Percentiles rank a stretch among this genome's conserved stretches.
Evolutionary conservation across 2,888 invertebrate species (phyloP).

Genomic region (Xylophagus ater): DNA sequence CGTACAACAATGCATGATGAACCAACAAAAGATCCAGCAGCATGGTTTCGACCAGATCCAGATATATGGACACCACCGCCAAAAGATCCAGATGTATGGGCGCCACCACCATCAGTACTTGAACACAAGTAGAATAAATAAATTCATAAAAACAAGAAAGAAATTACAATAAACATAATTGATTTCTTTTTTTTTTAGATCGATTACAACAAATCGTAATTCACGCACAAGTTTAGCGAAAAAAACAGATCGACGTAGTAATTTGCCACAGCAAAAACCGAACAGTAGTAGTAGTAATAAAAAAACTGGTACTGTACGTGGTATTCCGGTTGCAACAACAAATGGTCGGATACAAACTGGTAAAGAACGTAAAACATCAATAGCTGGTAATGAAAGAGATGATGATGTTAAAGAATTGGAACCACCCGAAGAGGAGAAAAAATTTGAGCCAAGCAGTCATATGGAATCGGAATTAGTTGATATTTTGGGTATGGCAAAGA

Average conservation of each 20-base stretch:
- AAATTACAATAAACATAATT: too few relatives aligned
- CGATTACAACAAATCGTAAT: slow-evolving; percentile 28
- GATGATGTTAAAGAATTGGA: slow-evolving; percentile 52
- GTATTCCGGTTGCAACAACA: slow-evolving; percentile 15
- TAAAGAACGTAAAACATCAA: slow-evolving; percentile 8
- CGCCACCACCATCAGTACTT: too few relatives aligned
- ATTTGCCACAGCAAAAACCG: slow-evolving; percentile 29
- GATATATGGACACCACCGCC: slow-evolving; percentile 65
- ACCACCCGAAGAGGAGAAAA: slow-evolving; percentile 56
- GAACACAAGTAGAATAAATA: too few relatives aligned
- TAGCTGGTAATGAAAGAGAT: slow-evolving; percentile 41
- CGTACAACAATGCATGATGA: slow-evolving; percentile 18
- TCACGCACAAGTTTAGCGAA: slow-evolving; percentile 20
- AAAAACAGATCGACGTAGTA: slow-evolving; percentile 27
- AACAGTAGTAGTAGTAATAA: slow-evolving; percentile 20
- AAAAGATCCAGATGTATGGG: slow-evolving; percentile 76
- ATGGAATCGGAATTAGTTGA: slow-evolving; percentile 90
- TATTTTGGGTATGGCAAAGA: slow-evolving; percentile 52
- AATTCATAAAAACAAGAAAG: too few relatives aligned
- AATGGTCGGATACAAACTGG: slow-evolving; percentile 17
- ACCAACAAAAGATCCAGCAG: slow-evolving; percentile 36
- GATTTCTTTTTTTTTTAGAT: slow-evolving; percentile 21
- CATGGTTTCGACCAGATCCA: slow-evolving; percentile 56
- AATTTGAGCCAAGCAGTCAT: slow-evolving; percentile 69
- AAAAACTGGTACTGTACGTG: slow-evolving; percentile 19